Percentiles rank a stretch among this genome's conserved stretches.
Evolutionary conservation across 2,888 invertebrate genomes (phyloP).

Genomic region (Volucella zonaria): DNA sequence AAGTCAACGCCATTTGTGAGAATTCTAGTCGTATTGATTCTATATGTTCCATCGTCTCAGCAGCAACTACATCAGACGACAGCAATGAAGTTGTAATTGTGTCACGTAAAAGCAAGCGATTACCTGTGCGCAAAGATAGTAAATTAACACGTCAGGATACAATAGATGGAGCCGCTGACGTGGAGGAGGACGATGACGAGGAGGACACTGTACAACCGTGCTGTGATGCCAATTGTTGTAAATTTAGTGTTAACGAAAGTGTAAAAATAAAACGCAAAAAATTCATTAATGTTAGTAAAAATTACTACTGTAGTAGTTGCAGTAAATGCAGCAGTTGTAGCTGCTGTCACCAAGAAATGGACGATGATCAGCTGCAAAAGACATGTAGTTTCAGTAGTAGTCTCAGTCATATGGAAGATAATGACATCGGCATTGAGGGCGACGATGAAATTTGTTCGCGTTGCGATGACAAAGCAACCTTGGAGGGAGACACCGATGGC

Average conservation of each 20-base stretch:
- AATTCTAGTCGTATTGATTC: conserved; percentile 63
- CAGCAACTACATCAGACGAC: conserved; percentile 57
- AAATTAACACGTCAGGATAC: conserved; percentile 56
- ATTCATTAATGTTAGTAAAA: conserved; percentile 77
- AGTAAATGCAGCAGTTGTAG: conserved; percentile 80
- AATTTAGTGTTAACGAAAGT: conserved; percentile 77
- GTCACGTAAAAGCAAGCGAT: conserved; percentile 77
- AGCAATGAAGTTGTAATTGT: conserved; percentile 59
- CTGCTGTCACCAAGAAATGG: conserved; percentile 76
- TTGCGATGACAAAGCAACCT: conserved; percentile 40
- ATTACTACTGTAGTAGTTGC: conserved; percentile 79
- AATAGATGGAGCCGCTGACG: conserved; percentile 65
- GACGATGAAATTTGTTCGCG: conserved; percentile 65
- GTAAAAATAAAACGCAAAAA: conserved; percentile 80
- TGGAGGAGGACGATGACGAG: conserved; percentile 77
- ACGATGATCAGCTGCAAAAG: conserved; percentile 74
- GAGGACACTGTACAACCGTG: conserved; percentile 43
- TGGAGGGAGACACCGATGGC: conserved; percentile 35
- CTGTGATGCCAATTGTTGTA: conserved; percentile 60
- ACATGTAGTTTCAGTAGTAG: conserved; percentile 69
- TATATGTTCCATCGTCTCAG: conserved; percentile 58
- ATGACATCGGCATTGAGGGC: conserved; percentile 66
- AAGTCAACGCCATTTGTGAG: conserved; percentile 50
- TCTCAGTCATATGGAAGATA: conserved; percentile 69
- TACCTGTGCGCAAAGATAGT: conserved; percentile 28